Percentiles rank a stretch among this genome's conserved stretches.
phyloP scores from a whole-genome alignment of 2,888 invertebrate genomes.

The Balanococcus diminutus region DNA sequence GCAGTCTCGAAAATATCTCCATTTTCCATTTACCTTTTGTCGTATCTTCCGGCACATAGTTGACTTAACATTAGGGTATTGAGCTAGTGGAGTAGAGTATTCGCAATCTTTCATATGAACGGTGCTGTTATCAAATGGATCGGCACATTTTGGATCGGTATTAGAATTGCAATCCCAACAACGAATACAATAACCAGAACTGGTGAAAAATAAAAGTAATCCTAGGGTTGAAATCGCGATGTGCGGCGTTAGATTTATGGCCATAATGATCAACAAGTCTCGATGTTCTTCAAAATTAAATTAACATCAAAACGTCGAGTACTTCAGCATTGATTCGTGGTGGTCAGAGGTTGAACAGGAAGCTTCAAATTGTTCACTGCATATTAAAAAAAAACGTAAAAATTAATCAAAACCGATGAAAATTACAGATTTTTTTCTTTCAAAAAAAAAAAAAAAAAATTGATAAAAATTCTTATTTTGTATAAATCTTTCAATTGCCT shows the following conservation, averaged over 20 bases:
- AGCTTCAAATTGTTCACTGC: neutral
- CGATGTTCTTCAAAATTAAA: neutral
- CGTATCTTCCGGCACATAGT: conserved; percentile 91
- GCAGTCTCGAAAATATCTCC: conserved; percentile 65
- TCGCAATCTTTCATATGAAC: conserved; percentile 83
- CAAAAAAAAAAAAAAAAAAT: too few species aligned
- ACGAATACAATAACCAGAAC: conserved; percentile 38
- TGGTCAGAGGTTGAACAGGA: neutral
- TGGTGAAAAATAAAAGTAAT: neutral
- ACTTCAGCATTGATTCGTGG: neutral
- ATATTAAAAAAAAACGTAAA: neutral
- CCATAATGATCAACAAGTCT: neutral
- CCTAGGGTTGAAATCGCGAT: neutral
- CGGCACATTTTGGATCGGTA: conserved; percentile 86
- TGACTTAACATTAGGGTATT: conserved; percentile 73
- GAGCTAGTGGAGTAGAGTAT: conserved; percentile 67
- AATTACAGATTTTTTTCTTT: neutral
- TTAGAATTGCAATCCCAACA: conserved; percentile 92
- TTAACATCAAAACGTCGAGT: neutral
- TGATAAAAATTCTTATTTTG: too few species aligned
- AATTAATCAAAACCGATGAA: neutral
- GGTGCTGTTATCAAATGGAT: conserved; percentile 89
- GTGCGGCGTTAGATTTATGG: neutral
- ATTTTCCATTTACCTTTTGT: conserved; percentile 71
- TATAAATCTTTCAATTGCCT: too few species aligned